Evolutionary conservation across 2,888 invertebrate species (phyloP).

Genomic region (Drosophila paramelanica): DNA sequence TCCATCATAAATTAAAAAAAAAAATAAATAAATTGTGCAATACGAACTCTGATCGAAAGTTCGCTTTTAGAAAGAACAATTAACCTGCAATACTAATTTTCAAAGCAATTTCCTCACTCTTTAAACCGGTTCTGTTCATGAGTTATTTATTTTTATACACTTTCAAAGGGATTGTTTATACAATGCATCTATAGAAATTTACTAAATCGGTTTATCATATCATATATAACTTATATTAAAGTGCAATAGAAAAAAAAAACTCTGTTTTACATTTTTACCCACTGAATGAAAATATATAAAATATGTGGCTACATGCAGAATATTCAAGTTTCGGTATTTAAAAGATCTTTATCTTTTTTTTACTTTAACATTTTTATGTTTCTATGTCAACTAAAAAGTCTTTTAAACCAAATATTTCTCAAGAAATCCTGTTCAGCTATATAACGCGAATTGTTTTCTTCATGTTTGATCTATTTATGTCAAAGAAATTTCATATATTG

Average conservation of each 20-base stretch:
- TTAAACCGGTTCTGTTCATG: neutral
- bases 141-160: neutral
- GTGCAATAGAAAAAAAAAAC: too few relatives aligned
- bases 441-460: neutral
- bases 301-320: neutral
- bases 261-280: too few relatives aligned
- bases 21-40: slow-evolving; percentile 27
- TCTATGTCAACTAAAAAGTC: neutral
- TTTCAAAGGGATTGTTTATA: too few relatives aligned
- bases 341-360: neutral
- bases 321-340: neutral
- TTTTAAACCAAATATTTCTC: neutral
- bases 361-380: neutral
- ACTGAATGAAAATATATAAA: too few relatives aligned
- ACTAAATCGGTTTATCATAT: too few relatives aligned
- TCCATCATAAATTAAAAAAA: too few relatives aligned
- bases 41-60: slow-evolving; percentile 4
- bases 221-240: too few relatives aligned
- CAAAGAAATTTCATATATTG: slow-evolving; percentile 35
- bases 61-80: slow-evolving; percentile 1
- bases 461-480: slow-evolving; percentile 36
- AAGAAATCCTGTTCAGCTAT: neutral
- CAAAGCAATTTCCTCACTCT: neutral
- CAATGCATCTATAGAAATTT: too few relatives aligned
- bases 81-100: slow-evolving; percentile 4